These are phyloP conservation scores for Scytalopus superciliaris DNA, from an alignment of 2,113 vertebrate species.

Conservation along the genomic window DNA sequence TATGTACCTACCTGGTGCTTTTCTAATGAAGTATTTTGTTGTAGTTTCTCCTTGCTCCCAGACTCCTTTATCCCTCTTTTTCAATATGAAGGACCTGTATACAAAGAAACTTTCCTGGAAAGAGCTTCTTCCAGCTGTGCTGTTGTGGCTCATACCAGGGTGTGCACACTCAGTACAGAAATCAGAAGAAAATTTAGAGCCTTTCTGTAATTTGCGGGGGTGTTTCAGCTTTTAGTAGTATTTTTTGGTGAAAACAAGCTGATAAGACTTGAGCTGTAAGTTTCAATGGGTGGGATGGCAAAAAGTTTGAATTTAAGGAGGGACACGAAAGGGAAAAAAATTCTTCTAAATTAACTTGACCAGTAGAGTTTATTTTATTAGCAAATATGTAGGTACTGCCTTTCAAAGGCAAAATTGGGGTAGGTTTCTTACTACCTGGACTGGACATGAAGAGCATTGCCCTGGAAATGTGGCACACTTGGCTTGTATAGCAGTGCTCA, in stretches of 20 bases:
- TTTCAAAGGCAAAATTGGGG: background rate
- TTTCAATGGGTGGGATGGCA: background rate
- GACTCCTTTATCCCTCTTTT: background rate
- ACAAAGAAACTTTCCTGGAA: background rate
- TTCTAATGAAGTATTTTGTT: background rate
- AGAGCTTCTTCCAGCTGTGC: background rate
- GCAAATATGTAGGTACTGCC: background rate
- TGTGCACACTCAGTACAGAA: rapidly evolving
- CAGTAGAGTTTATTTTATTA: background rate
- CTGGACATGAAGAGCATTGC: background rate
- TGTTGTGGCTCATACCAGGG: rapidly evolving
- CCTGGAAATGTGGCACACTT: background rate
- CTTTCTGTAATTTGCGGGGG: background rate
- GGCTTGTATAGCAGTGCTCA: background rate
- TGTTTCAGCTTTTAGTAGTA: background rate
- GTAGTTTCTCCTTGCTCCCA: background rate
- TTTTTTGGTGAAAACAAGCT: background rate
- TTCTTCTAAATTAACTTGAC: background rate
- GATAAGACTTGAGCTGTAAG: background rate
- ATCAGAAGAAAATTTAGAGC: background rate
- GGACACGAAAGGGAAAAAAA: background rate
- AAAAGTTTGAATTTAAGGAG: background rate
- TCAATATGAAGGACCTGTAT: rapidly evolving
- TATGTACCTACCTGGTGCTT: background rate
- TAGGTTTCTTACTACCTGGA: background rate